Conservation (phyloP, 2,888 invertebrate genomes). For the Tenthredo scrophulariae region DNA sequence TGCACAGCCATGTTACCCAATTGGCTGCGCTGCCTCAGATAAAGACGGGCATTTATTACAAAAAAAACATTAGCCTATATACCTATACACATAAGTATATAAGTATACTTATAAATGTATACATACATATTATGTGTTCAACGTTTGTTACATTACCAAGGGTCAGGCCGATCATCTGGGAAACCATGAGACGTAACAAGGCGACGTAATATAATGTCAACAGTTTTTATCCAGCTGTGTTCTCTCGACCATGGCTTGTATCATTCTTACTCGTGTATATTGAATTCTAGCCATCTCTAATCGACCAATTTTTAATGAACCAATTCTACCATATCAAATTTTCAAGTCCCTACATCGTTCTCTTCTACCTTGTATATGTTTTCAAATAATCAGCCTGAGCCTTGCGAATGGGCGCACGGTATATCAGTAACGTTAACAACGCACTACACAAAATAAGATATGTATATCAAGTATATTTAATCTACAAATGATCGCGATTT, state of each 20-base stretch:
- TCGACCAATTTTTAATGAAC: background rate
- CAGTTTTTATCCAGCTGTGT: background rate
- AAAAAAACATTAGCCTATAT: slow-evolving; percentile 2
- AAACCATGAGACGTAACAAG: background rate
- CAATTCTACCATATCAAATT: background rate
- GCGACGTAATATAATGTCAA: background rate
- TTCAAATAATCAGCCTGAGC: background rate
- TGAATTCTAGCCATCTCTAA: background rate
- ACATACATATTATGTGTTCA: background rate
- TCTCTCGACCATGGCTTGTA: background rate
- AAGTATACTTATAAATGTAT: background rate
- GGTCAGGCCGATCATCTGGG: background rate
- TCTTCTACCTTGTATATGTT: background rate
- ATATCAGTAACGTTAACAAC: slow-evolving; percentile 11
- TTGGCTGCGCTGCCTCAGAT: slow-evolving; percentile 75
- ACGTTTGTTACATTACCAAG: background rate
- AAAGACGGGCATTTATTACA: slow-evolving; percentile 56
- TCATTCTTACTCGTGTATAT: background rate
- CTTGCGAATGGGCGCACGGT: background rate
- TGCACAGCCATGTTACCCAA: slow-evolving; percentile 70
- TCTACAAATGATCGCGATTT: background rate
- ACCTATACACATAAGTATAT: background rate
- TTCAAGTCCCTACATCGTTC: background rate
- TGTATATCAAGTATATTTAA: slow-evolving; percentile 5
- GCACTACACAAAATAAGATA: background rate